Conservation (phyloP, 2,113 vertebrate genomes). For the Nansenia antarctica region DNA sequence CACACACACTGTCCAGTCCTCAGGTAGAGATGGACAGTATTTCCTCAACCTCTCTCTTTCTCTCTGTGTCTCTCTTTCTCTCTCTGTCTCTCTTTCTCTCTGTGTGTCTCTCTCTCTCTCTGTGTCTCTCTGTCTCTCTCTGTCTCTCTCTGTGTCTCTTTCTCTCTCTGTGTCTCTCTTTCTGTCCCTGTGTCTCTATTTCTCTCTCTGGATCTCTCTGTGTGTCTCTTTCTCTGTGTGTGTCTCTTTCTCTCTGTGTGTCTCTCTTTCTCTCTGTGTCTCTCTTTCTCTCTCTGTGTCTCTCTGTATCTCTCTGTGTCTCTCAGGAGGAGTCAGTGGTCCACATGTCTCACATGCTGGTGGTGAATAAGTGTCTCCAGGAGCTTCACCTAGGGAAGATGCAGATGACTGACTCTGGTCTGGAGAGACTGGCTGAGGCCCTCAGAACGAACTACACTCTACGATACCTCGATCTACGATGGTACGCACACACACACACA, state of each 20-base stretch:
- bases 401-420: conserved; percentile 75
- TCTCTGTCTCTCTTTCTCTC: background rate
- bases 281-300: no score
- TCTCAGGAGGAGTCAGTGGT: conserved; percentile 84
- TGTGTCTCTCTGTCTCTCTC: no score
- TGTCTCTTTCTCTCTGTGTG: no score
- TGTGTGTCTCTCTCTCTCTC: no score
- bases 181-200: background rate
- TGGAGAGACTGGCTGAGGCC: conserved; percentile 79
- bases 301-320: no score
- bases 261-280: no score
- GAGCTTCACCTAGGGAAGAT: conserved; percentile 87
- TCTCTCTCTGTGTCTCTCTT: no score
- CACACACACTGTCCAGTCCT: background rate
- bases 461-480: conserved; percentile 86
- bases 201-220: no score
- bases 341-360: conserved; percentile 81
- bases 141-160: no score
- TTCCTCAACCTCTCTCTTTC: no score
- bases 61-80: background rate
- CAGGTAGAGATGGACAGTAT: no score
- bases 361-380: conserved; percentile 75
- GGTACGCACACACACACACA: conserved; percentile 68
- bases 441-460: conserved; percentile 79
- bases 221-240: no score